phyloP scores from a whole-genome alignment of 2,888 invertebrate species.

The Meiosimyza platycephala region DNA sequence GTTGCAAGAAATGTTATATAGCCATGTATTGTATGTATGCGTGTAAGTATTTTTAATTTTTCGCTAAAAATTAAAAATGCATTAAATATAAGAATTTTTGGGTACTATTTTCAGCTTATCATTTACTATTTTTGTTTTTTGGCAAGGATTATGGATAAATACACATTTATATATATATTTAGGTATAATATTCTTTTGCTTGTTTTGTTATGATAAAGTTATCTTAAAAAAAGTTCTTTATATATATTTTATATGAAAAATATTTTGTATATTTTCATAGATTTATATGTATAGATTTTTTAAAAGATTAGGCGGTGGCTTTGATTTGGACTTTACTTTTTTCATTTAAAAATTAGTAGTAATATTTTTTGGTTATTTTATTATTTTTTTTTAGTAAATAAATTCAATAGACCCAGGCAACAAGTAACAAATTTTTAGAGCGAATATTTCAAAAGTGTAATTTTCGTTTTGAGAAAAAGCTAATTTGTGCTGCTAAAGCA shows the following conservation, averaged over 20 bases:
- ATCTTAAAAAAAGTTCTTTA: not conserved
- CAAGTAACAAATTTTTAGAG: too few species aligned
- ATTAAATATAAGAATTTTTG: constrained; percentile 2
- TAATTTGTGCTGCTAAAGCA: too few species aligned
- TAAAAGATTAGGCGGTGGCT: constrained; percentile 60
- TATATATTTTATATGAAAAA: constrained; percentile 24
- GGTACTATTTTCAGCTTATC: constrained; percentile 30
- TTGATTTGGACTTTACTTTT: constrained; percentile 64
- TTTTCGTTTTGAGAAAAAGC: too few species aligned
- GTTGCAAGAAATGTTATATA: constrained; percentile 62
- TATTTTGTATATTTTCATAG: constrained; percentile 38
- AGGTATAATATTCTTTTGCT: constrained; percentile 51
- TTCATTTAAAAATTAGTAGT: constrained; percentile 28
- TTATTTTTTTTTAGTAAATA: constrained; percentile 24
- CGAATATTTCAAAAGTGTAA: too few species aligned
- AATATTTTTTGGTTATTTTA: constrained; percentile 29
- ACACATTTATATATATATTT: constrained; percentile 53
- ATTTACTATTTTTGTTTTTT: constrained; percentile 1
- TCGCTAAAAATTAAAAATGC: not conserved
- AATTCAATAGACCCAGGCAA: not conserved
- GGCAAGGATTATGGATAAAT: constrained; percentile 32
- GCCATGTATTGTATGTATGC: constrained; percentile 35
- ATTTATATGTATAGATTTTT: constrained; percentile 40
- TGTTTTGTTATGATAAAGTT: not conserved
- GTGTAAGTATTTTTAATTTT: constrained; percentile 20